These are phyloP conservation scores for Hestina assimilis DNA, from an alignment of 1,140 invertebrate species.

Conservation along the genomic window DNA sequence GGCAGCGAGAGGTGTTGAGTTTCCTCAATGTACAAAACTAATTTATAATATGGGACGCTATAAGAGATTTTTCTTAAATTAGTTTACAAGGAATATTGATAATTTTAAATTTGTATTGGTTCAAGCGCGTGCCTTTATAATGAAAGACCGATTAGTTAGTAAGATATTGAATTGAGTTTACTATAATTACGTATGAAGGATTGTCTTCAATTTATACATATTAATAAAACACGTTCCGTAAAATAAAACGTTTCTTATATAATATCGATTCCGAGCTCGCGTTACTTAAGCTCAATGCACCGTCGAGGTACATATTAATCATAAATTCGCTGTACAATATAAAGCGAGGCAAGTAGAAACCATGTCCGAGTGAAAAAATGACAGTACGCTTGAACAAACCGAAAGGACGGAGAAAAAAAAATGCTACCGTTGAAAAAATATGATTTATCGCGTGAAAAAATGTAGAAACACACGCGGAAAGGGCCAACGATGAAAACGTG, in stretches of 20 bases:
- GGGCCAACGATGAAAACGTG: slow-evolving; percentile 68
- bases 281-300: slow-evolving; percentile 17
- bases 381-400: slow-evolving; percentile 66
- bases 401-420: slow-evolving; percentile 74
- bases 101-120: no score
- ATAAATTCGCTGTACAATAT: slow-evolving; percentile 61
- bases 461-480: slow-evolving; percentile 77
- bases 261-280: slow-evolving; percentile 12
- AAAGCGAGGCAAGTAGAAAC: slow-evolving; percentile 68
- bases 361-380: slow-evolving; percentile 70
- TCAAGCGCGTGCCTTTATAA: no score
- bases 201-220: not conserved
- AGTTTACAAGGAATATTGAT: not conserved
- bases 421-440: slow-evolving; percentile 77
- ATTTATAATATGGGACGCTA: slow-evolving; percentile 45
- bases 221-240: no score
- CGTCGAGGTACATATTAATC: slow-evolving; percentile 52
- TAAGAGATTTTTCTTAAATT: not conserved
- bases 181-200: no score
- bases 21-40: slow-evolving; percentile 34
- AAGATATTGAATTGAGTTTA: no score
- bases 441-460: slow-evolving; percentile 79
- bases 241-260: slow-evolving; percentile 35
- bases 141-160: no score
- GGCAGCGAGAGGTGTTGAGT: slow-evolving; percentile 52